Percentiles rank a stretch among this genome's conserved stretches.
phyloP scores from a whole-genome alignment of 2,113 vertebrate species.

The Hydrolagus affinis region DNA sequence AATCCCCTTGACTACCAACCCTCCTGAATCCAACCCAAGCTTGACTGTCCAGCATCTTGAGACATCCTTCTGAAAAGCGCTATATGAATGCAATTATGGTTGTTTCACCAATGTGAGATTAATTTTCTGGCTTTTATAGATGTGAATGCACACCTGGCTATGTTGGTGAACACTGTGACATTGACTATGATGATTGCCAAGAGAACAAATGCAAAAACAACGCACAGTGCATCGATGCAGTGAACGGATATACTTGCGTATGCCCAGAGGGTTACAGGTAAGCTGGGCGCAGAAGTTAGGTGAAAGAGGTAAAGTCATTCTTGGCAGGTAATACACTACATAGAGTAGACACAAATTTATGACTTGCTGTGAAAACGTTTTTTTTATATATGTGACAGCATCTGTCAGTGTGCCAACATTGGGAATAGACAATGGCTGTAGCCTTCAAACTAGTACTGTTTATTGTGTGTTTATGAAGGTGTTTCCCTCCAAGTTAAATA shows the following conservation, averaged over 20 bases:
- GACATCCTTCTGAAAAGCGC: no score
- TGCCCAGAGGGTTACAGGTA: conserved; percentile 93
- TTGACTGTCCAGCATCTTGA: neutral
- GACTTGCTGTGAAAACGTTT: neutral
- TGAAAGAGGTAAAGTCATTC: neutral
- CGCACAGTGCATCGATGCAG: conserved; percentile 80
- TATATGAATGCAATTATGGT: neutral
- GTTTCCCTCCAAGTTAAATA: no score
- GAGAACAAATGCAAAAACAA: conserved; percentile 92
- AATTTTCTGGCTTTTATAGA: conserved; percentile 49
- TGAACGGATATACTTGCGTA: conserved; percentile 87
- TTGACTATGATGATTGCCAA: conserved; percentile 83
- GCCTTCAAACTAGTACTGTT: neutral
- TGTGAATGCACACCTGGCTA: conserved; percentile 94
- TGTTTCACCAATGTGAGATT: neutral
- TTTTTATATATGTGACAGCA: neutral
- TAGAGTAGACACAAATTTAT: neutral
- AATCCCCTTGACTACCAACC: neutral
- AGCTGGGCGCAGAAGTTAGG: neutral
- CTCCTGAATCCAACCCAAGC: conserved; percentile 6
- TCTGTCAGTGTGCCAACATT: neutral
- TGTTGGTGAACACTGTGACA: conserved; percentile 80
- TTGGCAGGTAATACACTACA: neutral
- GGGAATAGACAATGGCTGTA: neutral
- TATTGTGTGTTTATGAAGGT: no score